Evolutionary conservation across 1,140 invertebrate genomes (phyloP).

Genomic region (Tetraneura akinire): DNA sequence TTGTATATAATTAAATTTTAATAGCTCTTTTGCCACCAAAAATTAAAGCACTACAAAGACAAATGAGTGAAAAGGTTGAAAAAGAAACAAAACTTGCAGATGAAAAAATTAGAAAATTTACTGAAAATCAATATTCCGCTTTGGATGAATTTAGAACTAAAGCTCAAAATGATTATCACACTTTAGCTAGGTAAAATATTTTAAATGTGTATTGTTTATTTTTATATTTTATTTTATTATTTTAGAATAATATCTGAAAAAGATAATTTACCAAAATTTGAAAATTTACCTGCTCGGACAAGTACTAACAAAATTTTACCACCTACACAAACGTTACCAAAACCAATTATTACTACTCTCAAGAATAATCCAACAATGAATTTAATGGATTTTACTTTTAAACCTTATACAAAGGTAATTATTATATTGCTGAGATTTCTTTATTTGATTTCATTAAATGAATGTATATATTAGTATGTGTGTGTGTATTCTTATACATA

Average conservation of each 20-base stretch:
- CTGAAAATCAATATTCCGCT: slow-evolving; percentile 61
- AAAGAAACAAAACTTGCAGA: slow-evolving; percentile 60
- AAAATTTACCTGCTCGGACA: slow-evolving; percentile 35
- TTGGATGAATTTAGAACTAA: slow-evolving; percentile 61
- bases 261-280: slow-evolving; percentile 27
- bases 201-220: background rate
- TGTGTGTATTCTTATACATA: too few relatives aligned
- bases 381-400: slow-evolving; percentile 39
- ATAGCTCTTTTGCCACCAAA: slow-evolving; percentile 37
- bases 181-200: slow-evolving; percentile 59
- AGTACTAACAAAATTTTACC: slow-evolving; percentile 19
- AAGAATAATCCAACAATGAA: slow-evolving; percentile 37
- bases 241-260: slow-evolving; percentile 46
- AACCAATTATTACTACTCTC: slow-evolving; percentile 41
- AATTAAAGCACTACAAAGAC: slow-evolving; percentile 60
- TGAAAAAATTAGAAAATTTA: slow-evolving; percentile 62
- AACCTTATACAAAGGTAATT: slow-evolving; percentile 36
- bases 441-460: too few relatives aligned
- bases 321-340: slow-evolving; percentile 26
- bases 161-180: slow-evolving; percentile 61
- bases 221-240: background rate
- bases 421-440: too few relatives aligned
- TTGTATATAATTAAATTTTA: background rate
- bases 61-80: slow-evolving; percentile 61
- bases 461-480: too few relatives aligned